A percentile compares a stretch with the other conserved stretches of the same genome.
phyloP scores from a whole-genome alignment of 1,140 invertebrate genomes.

The Papilio glaucus region DNA sequence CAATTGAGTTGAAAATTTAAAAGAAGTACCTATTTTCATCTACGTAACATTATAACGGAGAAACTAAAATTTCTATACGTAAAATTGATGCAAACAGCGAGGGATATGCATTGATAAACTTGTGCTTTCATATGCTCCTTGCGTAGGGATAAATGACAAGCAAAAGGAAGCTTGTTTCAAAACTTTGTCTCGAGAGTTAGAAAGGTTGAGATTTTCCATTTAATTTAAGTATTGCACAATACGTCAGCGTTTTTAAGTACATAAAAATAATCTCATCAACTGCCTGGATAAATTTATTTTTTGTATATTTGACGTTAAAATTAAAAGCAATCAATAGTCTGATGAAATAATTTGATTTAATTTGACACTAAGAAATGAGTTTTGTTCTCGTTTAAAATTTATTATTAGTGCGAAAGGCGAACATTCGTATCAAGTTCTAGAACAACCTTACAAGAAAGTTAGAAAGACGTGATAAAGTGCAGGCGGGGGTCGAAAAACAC shows the following conservation, averaged over 20 bases:
- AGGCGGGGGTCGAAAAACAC: neutral
- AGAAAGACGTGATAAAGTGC: neutral
- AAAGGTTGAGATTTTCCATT: neutral
- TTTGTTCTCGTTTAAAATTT: too few relatives aligned
- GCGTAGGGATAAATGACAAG: neutral
- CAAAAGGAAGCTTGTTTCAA: neutral
- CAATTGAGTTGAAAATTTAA: too few relatives aligned
- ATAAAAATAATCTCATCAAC: too few relatives aligned
- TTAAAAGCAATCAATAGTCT: too few relatives aligned
- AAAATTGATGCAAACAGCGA: neutral
- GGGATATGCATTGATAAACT: neutral
- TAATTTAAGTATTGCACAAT: neutral
- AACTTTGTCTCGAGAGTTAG: neutral
- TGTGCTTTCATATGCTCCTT: neutral
- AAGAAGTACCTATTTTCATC: too few relatives aligned
- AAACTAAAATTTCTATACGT: neutral
- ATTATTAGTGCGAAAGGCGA: neutral
- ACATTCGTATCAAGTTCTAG: neutral
- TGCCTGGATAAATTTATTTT: too few relatives aligned
- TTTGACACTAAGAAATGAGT: too few relatives aligned
- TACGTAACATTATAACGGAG: neutral
- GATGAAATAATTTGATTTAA: too few relatives aligned
- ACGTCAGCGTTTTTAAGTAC: too few relatives aligned
- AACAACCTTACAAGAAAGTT: neutral
- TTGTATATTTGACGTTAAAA: too few relatives aligned